Evolutionary conservation across 2,888 invertebrate species (phyloP), one percentile per base, ranked within the genome.

Genomic region (Melolontha melolontha): DNA sequence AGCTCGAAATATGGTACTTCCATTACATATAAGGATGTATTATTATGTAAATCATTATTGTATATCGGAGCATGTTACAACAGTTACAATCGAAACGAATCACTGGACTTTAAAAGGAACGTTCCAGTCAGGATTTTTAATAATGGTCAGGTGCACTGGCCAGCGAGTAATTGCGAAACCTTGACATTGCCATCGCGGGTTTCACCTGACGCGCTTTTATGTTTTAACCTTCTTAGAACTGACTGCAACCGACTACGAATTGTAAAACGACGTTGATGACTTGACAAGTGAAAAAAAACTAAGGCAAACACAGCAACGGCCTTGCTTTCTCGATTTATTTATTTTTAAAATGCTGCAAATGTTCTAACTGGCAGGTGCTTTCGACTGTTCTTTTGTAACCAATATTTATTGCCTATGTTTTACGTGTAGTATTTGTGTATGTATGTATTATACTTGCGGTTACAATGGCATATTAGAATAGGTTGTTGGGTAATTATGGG

Each of bases 111-210:
- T 47, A 49, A 47, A 50, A 17, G 34, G 12, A 62, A 54, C 44
- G 34, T 54, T 64, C 42, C 17, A 52, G 50, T 52, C 54, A 54
- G 52, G 29, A 54, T 64, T 64, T 64, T 64, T 42, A 52, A 34
- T 34, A 34, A 62, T 49, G 44, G 47, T 49, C 59, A 62, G 47
- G 59, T 47, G 59, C 47, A 57, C 64, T 29, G 52, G 42, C 64
- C 52, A 44, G 27, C 34, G 16, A 14, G 52, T 64, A 64, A 64
- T 64, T 64, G 64, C 44, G 54, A 64, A 64, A 54, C 64, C 64
- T 64, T 64, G 64, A 64, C 64, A 64, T 64, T 64, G 64, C 64
- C 64, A 42, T 40, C 27, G 52, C n/a, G 41, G 64, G 41, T 52
- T 62, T 62, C 59, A 47, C 59, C 59, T 62, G 59, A 62, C 59